Conservation (phyloP, 2,888 invertebrate species). For the Pristionchus japonicus region DNA sequence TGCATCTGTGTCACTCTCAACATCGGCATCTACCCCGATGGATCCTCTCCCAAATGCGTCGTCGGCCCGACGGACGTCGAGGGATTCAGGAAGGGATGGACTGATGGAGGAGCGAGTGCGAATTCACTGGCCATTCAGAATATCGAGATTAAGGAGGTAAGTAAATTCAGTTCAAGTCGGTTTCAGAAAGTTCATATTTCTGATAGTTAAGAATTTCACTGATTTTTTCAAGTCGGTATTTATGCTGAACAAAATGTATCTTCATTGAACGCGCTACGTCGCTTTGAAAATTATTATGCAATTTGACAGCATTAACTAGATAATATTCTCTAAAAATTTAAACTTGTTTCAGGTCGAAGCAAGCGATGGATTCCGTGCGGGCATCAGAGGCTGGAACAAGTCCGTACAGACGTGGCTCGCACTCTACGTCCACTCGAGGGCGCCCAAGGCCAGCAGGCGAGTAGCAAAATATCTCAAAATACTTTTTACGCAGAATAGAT, state of each 20-base stretch:
- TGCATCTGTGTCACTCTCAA: slow-evolving; percentile 92
- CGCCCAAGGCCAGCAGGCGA: slow-evolving; percentile 79
- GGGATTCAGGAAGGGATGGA: slow-evolving; percentile 51
- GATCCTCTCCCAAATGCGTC: slow-evolving; percentile 84
- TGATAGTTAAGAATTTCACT: too few species aligned
- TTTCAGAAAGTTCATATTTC: too few species aligned
- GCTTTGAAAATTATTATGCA: too few species aligned
- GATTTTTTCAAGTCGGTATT: too few species aligned
- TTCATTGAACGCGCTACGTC: too few species aligned
- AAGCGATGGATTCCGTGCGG: slow-evolving; percentile 86
- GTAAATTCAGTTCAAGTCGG: not conserved
- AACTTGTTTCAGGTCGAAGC: slow-evolving; percentile 84
- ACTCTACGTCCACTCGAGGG: slow-evolving; percentile 88
- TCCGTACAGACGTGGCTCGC: slow-evolving; percentile 97
- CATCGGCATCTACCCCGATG: slow-evolving; percentile 90
- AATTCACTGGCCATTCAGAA: slow-evolving; percentile 35
- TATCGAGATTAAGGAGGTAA: not conserved
- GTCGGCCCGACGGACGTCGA: slow-evolving; percentile 84
- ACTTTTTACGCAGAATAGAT: not conserved
- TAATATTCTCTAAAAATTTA: too few species aligned
- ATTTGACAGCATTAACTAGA: too few species aligned
- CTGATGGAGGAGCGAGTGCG: not conserved
- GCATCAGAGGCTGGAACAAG: slow-evolving; percentile 95
- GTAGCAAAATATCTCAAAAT: not conserved
- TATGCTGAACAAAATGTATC: too few species aligned